These are phyloP conservation scores for Catajapyx aquilonaris DNA, from an alignment of 1,140 invertebrate species.

Conservation along the genomic window DNA sequence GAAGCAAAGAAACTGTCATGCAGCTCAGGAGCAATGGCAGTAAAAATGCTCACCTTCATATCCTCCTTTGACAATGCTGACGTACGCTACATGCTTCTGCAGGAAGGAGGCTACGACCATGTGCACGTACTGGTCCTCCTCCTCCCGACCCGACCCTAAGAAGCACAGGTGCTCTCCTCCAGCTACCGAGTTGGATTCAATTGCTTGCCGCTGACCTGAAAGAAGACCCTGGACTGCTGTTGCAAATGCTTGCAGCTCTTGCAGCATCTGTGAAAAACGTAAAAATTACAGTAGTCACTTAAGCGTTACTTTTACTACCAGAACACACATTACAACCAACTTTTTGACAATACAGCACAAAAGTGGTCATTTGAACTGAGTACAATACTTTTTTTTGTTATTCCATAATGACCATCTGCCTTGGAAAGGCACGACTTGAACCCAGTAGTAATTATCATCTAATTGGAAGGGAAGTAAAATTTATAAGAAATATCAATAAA, in stretches of 20 bases:
- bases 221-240: conserved; percentile 87
- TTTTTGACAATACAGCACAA: too few relatives aligned
- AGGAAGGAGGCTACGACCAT: conserved; percentile 97
- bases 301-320: too few relatives aligned
- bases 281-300: conserved; percentile 7
- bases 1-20: conserved; percentile 10
- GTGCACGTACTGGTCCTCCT: conserved; percentile 90
- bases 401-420: too few relatives aligned
- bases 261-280: conserved; percentile 47
- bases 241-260: conserved; percentile 81
- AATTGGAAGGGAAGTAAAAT: too few relatives aligned
- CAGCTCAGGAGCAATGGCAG: not conserved
- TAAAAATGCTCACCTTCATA: conserved; percentile 39
- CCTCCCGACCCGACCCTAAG: conserved; percentile 80
- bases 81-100: conserved; percentile 78
- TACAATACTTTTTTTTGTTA: too few relatives aligned
- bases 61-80: conserved; percentile 79
- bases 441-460: too few relatives aligned
- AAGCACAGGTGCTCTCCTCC: conserved; percentile 95
- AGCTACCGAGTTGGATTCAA: conserved; percentile 67
- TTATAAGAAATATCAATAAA: too few relatives aligned
- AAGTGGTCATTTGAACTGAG: too few relatives aligned
- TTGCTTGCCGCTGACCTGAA: conserved; percentile 69
- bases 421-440: too few relatives aligned
- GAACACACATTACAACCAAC: too few relatives aligned